phyloP scores from a whole-genome alignment of 2,888 invertebrate genomes.

The Pachydiplax longipennis region DNA sequence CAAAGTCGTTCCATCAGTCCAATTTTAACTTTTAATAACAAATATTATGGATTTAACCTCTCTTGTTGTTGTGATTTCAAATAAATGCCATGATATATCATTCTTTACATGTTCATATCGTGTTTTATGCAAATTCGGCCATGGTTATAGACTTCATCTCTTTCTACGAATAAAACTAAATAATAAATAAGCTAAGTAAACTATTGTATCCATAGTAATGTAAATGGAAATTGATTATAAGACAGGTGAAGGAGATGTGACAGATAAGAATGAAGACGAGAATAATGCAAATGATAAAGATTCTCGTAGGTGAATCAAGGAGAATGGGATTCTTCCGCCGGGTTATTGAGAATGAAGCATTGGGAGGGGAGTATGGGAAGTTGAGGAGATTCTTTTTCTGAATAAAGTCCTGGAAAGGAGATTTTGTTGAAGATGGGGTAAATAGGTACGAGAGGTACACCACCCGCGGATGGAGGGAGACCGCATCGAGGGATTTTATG shows the following conservation, averaged over 20 bases:
- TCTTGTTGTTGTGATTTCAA: no score
- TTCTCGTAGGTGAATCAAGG: background rate
- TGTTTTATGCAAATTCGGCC: no score
- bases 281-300: background rate
- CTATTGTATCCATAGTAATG: no score
- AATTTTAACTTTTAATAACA: no score
- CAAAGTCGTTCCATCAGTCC: no score
- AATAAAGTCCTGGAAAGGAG: background rate
- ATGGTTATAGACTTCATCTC: no score
- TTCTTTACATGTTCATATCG: no score
- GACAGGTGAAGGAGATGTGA: background rate
- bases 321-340: background rate
- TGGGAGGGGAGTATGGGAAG: background rate
- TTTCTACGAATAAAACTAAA: no score
- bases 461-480: background rate
- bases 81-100: no score
- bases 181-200: no score
- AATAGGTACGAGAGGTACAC: background rate
- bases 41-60: no score
- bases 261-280: background rate
- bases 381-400: background rate
- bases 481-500: background rate
- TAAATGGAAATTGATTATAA: no score
- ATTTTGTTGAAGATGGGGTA: background rate
- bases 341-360: background rate